These are phyloP conservation scores for Linnaemya vulpina DNA, from an alignment of 2,888 invertebrate species.

Conservation along the genomic window DNA sequence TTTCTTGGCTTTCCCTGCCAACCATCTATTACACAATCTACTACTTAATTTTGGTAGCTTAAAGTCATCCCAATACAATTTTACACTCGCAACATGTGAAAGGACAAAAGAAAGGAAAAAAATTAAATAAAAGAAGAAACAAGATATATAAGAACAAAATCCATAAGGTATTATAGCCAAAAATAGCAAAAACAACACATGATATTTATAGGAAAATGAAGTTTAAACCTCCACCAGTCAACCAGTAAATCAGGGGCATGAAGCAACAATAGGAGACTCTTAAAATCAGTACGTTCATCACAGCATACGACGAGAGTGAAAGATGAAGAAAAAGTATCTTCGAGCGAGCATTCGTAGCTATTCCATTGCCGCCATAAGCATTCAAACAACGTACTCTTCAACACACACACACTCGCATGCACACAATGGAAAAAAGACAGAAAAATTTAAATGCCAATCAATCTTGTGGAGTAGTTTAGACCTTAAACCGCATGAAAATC, in stretches of 20 bases:
- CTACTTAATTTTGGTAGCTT: slow-evolving; percentile 58
- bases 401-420: not conserved
- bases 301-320: slow-evolving; percentile 27
- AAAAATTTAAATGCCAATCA: slow-evolving; percentile 70
- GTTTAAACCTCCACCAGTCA: slow-evolving; percentile 35
- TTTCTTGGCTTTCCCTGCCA: not conserved
- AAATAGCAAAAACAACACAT: slow-evolving; percentile 34
- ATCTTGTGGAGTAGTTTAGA: slow-evolving; percentile 68
- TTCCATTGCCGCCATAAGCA: slow-evolving; percentile 55
- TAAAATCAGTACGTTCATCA: slow-evolving; percentile 50
- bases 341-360: slow-evolving; percentile 1
- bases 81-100: slow-evolving; percentile 7
- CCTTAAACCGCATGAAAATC: slow-evolving; percentile 72
- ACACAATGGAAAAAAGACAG: no score
- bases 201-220: not conserved
- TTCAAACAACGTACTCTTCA: slow-evolving; percentile 62
- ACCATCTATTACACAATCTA: slow-evolving; percentile 5
- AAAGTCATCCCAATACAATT: slow-evolving; percentile 49
- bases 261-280: slow-evolving; percentile 48
- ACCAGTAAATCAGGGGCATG: slow-evolving; percentile 61
- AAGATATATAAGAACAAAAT: slow-evolving; percentile 33
- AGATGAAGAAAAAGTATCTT: not conserved
- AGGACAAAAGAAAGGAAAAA: slow-evolving; percentile 4
- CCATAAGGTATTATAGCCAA: slow-evolving; percentile 65
- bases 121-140: no score